Evolutionary conservation across 2,113 vertebrate genomes (phyloP).

Genomic region (Regulus satrapa): DNA sequence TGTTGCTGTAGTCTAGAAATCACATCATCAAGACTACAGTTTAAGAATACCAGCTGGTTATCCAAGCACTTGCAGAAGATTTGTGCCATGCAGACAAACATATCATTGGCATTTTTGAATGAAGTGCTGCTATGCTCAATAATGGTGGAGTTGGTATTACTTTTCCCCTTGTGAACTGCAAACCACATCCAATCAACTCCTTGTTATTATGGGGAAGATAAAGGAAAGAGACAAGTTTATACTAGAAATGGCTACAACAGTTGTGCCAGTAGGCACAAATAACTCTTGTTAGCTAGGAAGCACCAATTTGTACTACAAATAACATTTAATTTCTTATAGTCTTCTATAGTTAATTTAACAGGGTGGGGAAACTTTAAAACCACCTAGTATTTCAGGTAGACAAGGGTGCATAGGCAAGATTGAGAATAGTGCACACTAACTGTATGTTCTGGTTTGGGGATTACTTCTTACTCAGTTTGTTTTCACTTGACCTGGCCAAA

Average conservation of each 20-base stretch:
- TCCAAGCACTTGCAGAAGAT: background rate
- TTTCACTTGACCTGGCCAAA: background rate
- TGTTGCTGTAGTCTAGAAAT: background rate
- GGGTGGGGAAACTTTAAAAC: background rate
- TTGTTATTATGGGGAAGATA: background rate
- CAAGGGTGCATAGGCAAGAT: background rate
- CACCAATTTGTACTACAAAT: background rate
- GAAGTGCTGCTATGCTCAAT: background rate
- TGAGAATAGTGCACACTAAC: background rate
- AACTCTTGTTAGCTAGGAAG: background rate
- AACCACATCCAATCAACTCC: background rate
- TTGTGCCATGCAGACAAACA: background rate
- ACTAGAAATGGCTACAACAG: background rate
- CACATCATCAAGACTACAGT: background rate
- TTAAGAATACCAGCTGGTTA: background rate
- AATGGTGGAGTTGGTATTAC: background rate
- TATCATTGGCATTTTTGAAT: background rate
- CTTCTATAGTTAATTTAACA: background rate
- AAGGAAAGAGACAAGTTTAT: background rate
- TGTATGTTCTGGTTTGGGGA: background rate
- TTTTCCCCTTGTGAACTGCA: background rate
- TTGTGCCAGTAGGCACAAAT: background rate
- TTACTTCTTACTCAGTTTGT: background rate
- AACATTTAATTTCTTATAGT: background rate
- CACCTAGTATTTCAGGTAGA: background rate